Base-by-base conservation (phyloP, 2,888 invertebrate species). In the Acrobasis suavella region DNA sequence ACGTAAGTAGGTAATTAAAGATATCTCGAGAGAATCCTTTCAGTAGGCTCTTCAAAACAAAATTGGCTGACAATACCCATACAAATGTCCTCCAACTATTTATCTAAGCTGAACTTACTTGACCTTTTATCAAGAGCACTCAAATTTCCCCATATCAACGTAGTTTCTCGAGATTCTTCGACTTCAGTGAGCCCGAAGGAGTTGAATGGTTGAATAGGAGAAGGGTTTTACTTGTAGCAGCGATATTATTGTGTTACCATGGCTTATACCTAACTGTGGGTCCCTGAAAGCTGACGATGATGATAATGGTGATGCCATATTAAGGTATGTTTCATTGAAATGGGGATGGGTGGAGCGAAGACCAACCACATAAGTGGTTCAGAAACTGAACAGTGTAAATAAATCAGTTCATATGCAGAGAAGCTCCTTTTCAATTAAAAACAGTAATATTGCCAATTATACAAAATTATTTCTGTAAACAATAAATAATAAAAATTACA, bases 31-130 rank as follows among this genome's bases (percentile, higher is more conserved):
- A 32, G 14, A 46, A 46, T 7, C 7, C 14, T 14, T 12, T 12
- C 42, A 46, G 14, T 46, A 32, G n/a, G 12, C 46, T 14, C 46
- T 46, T 46, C 46, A 46, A 46, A 14, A 46, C 46, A 6, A 46
- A 46, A 46, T 46, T 46, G n/a, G 46, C 46, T 46, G n/a, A 46
- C 46, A n/a, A 46, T 46, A 14, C 46, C 46, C 46, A 46, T 46
- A 14, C 46, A n/a, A 46, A 46, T 46, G 46, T 46, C 46, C 46
- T 8, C n/a, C 46, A 46, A 46, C 46, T 46, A 46, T 46, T 46
- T 46, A 46, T 46, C 46, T 46, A 6, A 46, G 14, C 7, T 1
- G 14, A 46, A n/a, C 46, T 46, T 10, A n/a, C 46, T 46, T 46
- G n/a, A 46, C 46, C 46, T 46, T 46, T 46, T 46, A n/a, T 46